Evolutionary conservation across 2,888 invertebrate species (phyloP), one percentile per base, ranked within the genome.

Genomic region (Athalia cordata): DNA sequence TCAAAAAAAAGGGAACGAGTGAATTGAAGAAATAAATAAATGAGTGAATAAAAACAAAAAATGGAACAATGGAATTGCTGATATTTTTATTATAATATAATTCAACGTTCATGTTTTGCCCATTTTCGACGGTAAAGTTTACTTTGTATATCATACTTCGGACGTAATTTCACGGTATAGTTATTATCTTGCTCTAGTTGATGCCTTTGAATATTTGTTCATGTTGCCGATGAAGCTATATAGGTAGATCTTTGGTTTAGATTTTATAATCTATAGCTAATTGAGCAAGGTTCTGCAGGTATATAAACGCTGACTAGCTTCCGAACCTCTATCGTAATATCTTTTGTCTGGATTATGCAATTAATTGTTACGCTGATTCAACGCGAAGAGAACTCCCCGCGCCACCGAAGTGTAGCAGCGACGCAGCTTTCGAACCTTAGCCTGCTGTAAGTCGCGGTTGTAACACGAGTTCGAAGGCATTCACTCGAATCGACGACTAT

Each of bases 321-420:
- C 57, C 29, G 11, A 13, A 43, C n/a, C 11, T 72, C 75, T 75
- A 62, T 75, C 75, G 75, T 75, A 75, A 75, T 72, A 72, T 64
- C 75, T 75, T 49, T 75, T 15, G 62, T 50, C 47, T 6, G 64
- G 11, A 75, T 75, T 75, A 62, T 62, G 75, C 75, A 75, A 75
- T 75, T 64, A 62, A 75, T 75, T 50, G 75, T 75, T 75, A 62
- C 75, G 75, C 75, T 61, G 75, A 62, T 75, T 75, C 75, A 50
- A 62, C 61, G n/a, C 45, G 45, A 72, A 43, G 29, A 5, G 9
- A 47, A 45, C 45, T 43, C 7, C 1, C 29, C 29, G 29, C 55
- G 7, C 9, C 55, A 7, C n/a, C 55, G 11, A n/a, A 55, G 29
- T 29, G 29, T 29, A 29, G 29, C 55, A 7, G 9, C 4, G 15